A percentile compares a stretch with the other conserved stretches of the same genome.
phyloP scores from a whole-genome alignment of 2,797 vertebrate species.

The Neoniphon sammara region DNA sequence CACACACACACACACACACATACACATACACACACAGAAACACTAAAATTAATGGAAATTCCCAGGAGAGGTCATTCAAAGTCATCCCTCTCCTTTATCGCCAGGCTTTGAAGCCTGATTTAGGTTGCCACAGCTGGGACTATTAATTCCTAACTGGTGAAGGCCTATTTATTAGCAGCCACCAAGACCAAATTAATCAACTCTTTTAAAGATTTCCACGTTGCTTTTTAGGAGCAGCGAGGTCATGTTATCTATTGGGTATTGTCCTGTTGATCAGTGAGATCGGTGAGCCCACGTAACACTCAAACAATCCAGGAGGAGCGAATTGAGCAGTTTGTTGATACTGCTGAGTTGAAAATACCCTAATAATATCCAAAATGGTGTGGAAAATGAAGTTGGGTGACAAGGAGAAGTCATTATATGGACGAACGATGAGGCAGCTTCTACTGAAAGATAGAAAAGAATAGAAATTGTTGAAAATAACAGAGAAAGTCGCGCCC shows the following conservation, averaged over 20 bases:
- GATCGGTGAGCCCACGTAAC: background rate
- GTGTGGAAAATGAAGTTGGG: too few species aligned
- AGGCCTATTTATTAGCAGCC: background rate
- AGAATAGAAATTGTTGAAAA: too few species aligned
- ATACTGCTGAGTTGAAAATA: too few species aligned
- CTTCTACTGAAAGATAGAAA: too few species aligned
- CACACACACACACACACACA: slow-evolving; percentile 5
- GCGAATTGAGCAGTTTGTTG: too few species aligned
- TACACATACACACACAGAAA: slow-evolving; percentile 8
- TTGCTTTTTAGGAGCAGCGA: background rate
- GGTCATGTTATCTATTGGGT: background rate
- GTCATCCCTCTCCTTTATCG: background rate
- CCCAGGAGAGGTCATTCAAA: slow-evolving; percentile 28
- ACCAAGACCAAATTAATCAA: background rate
- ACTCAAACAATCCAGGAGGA: too few species aligned
- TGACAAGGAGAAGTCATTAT: too few species aligned
- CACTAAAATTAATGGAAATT: background rate
- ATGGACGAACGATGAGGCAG: too few species aligned
- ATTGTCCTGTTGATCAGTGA: background rate
- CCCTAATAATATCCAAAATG: too few species aligned
- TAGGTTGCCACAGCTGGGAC: slow-evolving; percentile 20
- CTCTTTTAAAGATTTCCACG: background rate
- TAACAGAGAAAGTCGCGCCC: too few species aligned
- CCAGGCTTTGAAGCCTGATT: background rate
- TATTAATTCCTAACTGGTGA: background rate